Conservation (phyloP, 2,113 vertebrate species). For the Formicarius rufipectus region DNA sequence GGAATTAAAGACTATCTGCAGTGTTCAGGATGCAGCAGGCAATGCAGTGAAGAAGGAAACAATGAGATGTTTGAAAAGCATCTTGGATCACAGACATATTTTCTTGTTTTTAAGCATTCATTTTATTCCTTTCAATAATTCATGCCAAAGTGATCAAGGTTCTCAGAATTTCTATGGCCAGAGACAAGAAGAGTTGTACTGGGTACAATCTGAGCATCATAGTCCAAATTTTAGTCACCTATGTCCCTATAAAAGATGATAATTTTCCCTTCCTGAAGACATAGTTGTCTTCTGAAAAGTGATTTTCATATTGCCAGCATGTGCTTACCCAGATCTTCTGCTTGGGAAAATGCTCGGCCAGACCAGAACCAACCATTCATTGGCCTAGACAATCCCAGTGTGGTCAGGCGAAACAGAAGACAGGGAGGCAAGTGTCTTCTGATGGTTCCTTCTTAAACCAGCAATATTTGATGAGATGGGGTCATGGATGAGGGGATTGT, state of each 20-base stretch:
- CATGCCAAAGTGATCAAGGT: not conserved
- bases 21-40: not conserved
- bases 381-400: not conserved
- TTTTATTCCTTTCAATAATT: slow-evolving; percentile 24
- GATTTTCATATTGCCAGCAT: not conserved
- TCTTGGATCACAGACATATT: not conserved
- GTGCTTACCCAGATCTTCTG: not conserved
- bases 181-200: not conserved
- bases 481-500: not conserved
- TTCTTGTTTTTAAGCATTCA: not conserved
- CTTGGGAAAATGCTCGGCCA: not conserved
- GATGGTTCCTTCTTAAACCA: not conserved
- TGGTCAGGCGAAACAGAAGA: not conserved
- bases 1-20: not conserved
- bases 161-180: not conserved
- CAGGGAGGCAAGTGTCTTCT: not conserved
- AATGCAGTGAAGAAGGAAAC: not conserved
- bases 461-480: not conserved
- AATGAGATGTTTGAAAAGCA: slow-evolving; percentile 4
- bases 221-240: not conserved
- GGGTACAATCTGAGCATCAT: not conserved
- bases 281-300: not conserved
- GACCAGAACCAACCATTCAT: not conserved
- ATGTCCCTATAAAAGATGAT: not conserved
- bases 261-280: not conserved